phyloP scores from a whole-genome alignment of 2,113 vertebrate species.

The Octodon degus region DNA sequence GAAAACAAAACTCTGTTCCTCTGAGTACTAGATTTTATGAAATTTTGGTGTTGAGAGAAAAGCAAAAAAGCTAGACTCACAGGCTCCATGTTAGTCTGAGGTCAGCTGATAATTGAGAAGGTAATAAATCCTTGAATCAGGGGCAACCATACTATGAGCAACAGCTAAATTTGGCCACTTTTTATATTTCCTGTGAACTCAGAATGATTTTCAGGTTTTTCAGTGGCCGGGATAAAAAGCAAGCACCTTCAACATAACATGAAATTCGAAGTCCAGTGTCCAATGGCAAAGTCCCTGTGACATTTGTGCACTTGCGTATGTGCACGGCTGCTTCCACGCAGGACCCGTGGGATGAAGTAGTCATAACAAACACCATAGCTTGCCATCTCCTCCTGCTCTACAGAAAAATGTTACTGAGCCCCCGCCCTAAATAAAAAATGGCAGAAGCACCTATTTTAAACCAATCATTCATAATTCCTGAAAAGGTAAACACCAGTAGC shows the following conservation, averaged over 20 bases:
- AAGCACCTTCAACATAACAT: background rate
- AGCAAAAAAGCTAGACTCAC: background rate
- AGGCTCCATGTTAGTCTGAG: background rate
- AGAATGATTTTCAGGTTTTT: background rate
- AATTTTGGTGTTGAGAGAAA: background rate
- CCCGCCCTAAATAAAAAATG: background rate
- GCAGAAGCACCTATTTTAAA: background rate
- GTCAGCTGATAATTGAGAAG: background rate
- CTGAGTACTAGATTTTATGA: background rate
- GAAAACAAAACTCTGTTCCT: background rate
- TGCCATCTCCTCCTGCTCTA: background rate
- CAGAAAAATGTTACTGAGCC: background rate
- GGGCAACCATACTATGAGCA: background rate
- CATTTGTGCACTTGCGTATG: background rate
- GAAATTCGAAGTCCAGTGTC: background rate
- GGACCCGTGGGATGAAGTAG: background rate
- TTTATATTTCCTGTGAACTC: background rate
- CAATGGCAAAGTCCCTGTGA: background rate
- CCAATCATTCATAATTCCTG: background rate
- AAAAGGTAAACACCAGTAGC: background rate
- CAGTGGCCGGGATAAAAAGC: background rate
- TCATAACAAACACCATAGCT: background rate
- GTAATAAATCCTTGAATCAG: background rate
- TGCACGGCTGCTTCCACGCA: rapidly evolving
- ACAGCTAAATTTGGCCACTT: background rate